A percentile compares a stretch with the other conserved stretches of the same genome.
Conservation (phyloP, 2,113 vertebrate genomes). For the Piprites chloris region DNA sequence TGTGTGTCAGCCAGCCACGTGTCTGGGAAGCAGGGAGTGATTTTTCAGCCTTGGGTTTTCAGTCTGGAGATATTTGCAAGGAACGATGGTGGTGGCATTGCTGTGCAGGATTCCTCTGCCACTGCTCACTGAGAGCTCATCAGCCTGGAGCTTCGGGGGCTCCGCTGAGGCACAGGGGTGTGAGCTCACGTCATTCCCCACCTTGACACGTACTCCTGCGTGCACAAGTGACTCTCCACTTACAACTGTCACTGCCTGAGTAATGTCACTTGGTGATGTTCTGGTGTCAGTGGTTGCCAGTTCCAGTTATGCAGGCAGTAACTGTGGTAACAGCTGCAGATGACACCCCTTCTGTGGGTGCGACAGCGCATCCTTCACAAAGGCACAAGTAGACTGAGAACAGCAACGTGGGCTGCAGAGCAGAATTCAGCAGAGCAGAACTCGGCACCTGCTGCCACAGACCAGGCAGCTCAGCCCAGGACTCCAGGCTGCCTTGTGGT, state of each 20-base stretch:
- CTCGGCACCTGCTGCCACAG: background rate
- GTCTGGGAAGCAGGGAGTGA: background rate
- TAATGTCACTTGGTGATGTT: background rate
- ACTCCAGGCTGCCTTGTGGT: background rate
- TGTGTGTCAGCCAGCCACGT: background rate
- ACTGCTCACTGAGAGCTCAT: background rate
- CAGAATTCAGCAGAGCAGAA: background rate
- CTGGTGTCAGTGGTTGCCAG: background rate
- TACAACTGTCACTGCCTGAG: background rate
- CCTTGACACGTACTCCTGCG: background rate
- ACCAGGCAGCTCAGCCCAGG: background rate
- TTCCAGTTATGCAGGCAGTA: background rate
- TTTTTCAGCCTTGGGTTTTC: background rate
- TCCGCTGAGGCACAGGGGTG: background rate
- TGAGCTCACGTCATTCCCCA: accelerated
- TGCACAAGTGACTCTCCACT: background rate
- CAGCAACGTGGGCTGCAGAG: background rate
- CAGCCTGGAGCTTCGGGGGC: background rate
- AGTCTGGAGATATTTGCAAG: background rate
- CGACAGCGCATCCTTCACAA: background rate
- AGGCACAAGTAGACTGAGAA: background rate
- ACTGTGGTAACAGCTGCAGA: background rate
- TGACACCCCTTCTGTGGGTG: background rate
- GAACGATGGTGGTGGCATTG: background rate
- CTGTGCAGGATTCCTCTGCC: background rate